Evolutionary conservation across 1,140 invertebrate species (phyloP).

Genomic region (Drosophila baimaii): DNA sequence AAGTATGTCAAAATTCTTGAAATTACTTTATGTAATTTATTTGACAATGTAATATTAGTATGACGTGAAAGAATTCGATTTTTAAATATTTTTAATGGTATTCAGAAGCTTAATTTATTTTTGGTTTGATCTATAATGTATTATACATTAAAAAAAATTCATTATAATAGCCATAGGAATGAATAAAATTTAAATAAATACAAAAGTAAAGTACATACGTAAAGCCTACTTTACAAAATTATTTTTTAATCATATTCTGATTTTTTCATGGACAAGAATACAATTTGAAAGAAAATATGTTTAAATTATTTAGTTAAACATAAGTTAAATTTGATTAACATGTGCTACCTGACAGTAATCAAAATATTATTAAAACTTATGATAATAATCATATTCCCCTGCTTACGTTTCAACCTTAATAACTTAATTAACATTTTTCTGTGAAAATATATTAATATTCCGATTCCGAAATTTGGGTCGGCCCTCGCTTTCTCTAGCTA

Average conservation of each 20-base stretch:
- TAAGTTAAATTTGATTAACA: not conserved
- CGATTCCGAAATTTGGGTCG: slow-evolving; percentile 55
- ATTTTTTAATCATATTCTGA: not conserved
- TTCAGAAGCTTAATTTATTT: too few relatives aligned
- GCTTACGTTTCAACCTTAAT: not conserved
- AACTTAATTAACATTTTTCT: slow-evolving; percentile 41
- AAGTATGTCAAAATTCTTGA: not conserved
- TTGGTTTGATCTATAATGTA: too few relatives aligned
- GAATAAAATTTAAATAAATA: too few relatives aligned
- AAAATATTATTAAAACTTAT: not conserved
- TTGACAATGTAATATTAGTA: not conserved
- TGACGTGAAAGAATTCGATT: not conserved
- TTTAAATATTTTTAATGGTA: too few relatives aligned
- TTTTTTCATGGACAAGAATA: not conserved
- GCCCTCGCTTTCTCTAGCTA: slow-evolving; percentile 64
- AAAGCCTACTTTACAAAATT: too few relatives aligned
- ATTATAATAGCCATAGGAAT: too few relatives aligned
- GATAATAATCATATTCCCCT: not conserved
- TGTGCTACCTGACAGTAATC: not conserved
- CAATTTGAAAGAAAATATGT: not conserved
- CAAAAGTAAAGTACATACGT: too few relatives aligned
- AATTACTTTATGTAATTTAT: not conserved
- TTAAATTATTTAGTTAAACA: not conserved
- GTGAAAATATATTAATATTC: slow-evolving; percentile 24
- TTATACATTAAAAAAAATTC: too few relatives aligned